phyloP scores from a whole-genome alignment of 1,140 invertebrate genomes.

The Drosophila sucinea region DNA sequence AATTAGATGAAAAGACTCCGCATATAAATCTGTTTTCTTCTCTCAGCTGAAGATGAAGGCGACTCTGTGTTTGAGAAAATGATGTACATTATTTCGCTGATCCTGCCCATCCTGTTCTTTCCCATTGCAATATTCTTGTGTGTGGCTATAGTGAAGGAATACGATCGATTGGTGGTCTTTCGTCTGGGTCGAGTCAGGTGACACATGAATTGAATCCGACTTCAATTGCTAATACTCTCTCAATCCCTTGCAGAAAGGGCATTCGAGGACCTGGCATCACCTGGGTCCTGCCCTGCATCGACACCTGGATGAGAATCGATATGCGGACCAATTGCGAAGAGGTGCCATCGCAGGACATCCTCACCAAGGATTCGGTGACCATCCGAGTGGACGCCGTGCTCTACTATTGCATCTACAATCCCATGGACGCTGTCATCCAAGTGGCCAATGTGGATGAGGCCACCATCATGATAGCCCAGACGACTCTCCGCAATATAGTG shows the following conservation, averaged over 20 bases:
- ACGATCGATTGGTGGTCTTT: constrained; percentile 93
- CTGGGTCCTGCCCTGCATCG: constrained; percentile 91
- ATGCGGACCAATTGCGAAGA: constrained; percentile 89
- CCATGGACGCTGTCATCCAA: constrained; percentile 91
- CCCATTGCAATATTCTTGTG: constrained; percentile 92
- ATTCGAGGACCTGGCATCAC: constrained; percentile 84
- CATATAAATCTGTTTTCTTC: not conserved
- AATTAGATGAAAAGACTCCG: not conserved
- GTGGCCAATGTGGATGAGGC: constrained; percentile 91
- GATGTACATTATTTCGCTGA: constrained; percentile 89
- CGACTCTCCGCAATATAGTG: constrained; percentile 89
- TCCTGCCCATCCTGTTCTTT: constrained; percentile 90
- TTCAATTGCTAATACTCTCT: constrained; percentile 51
- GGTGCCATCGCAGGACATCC: constrained; percentile 88
- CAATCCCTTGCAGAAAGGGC: constrained; percentile 18
- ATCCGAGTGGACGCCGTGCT: constrained; percentile 91
- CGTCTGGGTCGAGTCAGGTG: constrained; percentile 90
- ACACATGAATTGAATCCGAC: not conserved
- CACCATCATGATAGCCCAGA: constrained; percentile 85
- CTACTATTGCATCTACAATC: constrained; percentile 90
- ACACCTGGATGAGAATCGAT: constrained; percentile 88
- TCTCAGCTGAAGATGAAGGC: constrained; percentile 37
- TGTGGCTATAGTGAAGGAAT: constrained; percentile 88
- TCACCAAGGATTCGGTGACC: constrained; percentile 91
- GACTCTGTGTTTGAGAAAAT: constrained; percentile 85